phyloP scores from a whole-genome alignment of 2,797 vertebrate species.

The Coendou prehensilis region DNA sequence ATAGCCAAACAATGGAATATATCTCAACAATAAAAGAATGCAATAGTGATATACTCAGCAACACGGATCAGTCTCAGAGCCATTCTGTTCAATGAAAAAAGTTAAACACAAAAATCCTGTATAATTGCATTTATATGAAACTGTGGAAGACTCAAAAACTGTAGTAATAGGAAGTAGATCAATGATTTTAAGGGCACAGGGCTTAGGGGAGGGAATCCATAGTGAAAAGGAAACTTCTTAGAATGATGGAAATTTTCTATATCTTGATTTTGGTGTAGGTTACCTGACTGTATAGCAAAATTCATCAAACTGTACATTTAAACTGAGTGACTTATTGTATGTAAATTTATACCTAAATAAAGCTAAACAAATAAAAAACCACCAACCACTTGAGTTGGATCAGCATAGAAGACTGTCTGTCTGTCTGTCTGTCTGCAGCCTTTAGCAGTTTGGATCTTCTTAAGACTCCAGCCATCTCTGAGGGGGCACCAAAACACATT shows the following conservation, averaged over 20 bases:
- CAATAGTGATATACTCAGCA: background rate
- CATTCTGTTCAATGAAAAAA: slow-evolving; percentile 50
- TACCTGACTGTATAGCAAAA: slow-evolving; percentile 36
- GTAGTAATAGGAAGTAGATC: background rate
- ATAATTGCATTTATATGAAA: slow-evolving; percentile 27
- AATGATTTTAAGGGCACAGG: background rate
- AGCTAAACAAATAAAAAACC: slow-evolving; percentile 40
- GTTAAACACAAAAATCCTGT: slow-evolving; percentile 34
- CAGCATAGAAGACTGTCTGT: background rate
- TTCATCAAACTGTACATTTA: slow-evolving; percentile 9
- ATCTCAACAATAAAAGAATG: background rate
- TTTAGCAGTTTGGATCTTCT: slow-evolving; percentile 41
- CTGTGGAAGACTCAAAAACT: slow-evolving; percentile 36
- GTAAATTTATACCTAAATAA: slow-evolving; percentile 53
- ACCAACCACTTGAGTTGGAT: background rate
- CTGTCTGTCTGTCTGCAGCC: background rate
- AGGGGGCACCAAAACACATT: background rate
- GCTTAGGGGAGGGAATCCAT: background rate
- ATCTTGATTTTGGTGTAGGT: slow-evolving; percentile 56
- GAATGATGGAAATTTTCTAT: background rate
- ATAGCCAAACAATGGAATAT: background rate
- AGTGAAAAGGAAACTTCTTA: slow-evolving; percentile 1
- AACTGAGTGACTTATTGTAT: slow-evolving; percentile 41
- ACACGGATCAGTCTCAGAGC: background rate
- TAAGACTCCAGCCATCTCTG: background rate